These are phyloP conservation scores for Athrips mouffetella DNA, from an alignment of 2,888 invertebrate species.

Conservation along the genomic window DNA sequence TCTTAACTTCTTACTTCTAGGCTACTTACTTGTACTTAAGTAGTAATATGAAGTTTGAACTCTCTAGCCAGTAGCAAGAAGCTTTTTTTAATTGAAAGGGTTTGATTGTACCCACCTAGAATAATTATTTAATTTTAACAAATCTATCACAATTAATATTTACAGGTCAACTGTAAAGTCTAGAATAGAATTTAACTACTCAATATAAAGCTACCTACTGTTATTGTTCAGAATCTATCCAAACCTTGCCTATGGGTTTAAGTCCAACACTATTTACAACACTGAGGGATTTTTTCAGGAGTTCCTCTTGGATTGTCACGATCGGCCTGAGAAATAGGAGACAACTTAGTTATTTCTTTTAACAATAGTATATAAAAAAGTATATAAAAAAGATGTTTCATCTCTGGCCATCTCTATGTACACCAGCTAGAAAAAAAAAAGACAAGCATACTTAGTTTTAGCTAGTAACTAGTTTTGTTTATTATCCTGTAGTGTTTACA, in stretches of 20 bases:
- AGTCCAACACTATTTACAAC: conserved; percentile 44
- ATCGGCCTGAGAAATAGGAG: conserved; percentile 54
- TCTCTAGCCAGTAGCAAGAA: no score
- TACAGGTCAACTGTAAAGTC: background rate
- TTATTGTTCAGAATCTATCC: conserved; percentile 33
- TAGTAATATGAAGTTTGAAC: no score
- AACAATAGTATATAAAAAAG: no score
- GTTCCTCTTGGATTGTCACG: conserved; percentile 58
- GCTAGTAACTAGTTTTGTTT: no score
- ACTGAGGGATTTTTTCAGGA: conserved; percentile 53
- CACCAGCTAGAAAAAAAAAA: no score
- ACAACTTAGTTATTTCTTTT: conserved; percentile 3
- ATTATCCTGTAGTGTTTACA: no score
- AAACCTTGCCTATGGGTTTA: conserved; percentile 56
- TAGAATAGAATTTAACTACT: background rate
- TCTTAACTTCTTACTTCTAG: no score
- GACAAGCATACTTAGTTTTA: no score
- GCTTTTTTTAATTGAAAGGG: no score
- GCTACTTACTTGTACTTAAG: no score
- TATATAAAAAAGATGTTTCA: no score
- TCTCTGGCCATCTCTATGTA: no score
- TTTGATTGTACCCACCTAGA: background rate
- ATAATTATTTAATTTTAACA: conserved; percentile 23
- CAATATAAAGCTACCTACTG: background rate
- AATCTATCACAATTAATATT: conserved; percentile 15